Percentiles rank a stretch among this genome's conserved stretches.
These are phyloP conservation scores for Himalopsyche japonica DNA, from an alignment of 2,888 invertebrate species.

Conservation along the genomic window DNA sequence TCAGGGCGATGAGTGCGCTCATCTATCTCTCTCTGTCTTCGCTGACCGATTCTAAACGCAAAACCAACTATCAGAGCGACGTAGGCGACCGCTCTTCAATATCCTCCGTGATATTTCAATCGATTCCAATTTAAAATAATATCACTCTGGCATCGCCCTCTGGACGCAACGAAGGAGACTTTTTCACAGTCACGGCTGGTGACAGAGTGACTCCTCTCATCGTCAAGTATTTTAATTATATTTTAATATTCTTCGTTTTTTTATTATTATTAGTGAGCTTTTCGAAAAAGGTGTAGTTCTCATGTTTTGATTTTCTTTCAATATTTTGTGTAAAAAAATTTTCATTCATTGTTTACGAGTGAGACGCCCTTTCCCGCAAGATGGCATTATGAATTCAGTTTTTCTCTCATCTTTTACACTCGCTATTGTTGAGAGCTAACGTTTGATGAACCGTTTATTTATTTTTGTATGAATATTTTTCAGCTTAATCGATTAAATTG, in stretches of 20 bases:
- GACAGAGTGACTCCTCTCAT: background rate
- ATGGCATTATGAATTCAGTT: background rate
- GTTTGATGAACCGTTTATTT: background rate
- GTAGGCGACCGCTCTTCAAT: background rate
- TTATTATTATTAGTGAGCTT: background rate
- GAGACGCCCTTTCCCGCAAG: background rate
- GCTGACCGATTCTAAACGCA: background rate
- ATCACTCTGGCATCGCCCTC: background rate
- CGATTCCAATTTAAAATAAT: background rate
- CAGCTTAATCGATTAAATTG: background rate
- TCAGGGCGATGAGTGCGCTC: background rate
- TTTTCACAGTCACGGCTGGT: too few relatives aligned
- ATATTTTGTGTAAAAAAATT: background rate
- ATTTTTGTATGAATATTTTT: background rate
- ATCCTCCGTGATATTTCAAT: background rate
- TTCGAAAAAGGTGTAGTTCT: background rate
- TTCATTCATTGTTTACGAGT: background rate
- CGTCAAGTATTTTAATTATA: conserved; percentile 1
- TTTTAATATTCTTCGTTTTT: background rate
- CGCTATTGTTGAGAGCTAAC: background rate
- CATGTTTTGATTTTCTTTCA: background rate
- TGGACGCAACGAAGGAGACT: background rate
- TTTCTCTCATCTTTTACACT: background rate
- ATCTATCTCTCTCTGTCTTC: background rate
- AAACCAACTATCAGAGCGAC: background rate